Conservation (phyloP, 2,797 vertebrate species). For the Ptychobarbus kaznakovi region DNA sequence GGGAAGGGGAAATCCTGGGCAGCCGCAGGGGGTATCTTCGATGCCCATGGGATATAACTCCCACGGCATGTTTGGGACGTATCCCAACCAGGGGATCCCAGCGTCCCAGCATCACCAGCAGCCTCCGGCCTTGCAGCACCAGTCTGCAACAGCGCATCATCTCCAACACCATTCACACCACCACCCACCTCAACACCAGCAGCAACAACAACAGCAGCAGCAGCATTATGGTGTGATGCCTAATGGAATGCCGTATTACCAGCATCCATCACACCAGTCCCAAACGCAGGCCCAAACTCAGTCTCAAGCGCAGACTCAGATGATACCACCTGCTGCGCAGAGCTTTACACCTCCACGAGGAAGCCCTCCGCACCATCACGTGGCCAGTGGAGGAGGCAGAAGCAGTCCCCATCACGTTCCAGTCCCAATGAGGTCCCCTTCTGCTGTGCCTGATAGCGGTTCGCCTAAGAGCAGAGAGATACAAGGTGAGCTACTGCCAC, state of each 20-base stretch:
- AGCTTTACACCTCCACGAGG: conserved; percentile 77
- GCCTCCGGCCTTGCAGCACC: conserved; percentile 58
- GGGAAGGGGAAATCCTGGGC: conserved; percentile 83
- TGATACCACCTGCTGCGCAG: conserved; percentile 73
- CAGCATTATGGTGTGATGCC: conserved; percentile 80
- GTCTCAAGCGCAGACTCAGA: conserved; percentile 68
- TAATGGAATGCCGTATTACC: conserved; percentile 82
- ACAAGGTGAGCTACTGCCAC: conserved; percentile 71
- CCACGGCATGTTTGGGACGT: conserved; percentile 78
- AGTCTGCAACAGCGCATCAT: conserved; percentile 70
- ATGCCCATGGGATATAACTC: conserved; percentile 76
- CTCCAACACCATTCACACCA: conserved; percentile 67
- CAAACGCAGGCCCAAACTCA: conserved; percentile 51
- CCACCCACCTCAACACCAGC: conserved; percentile 73
- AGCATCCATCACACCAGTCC: conserved; percentile 71
- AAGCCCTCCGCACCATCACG: conserved; percentile 76
- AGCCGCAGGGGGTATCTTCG: conserved; percentile 83
- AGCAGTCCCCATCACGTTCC: conserved; percentile 75
- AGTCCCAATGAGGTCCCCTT: conserved; percentile 70
- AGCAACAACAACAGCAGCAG: conserved; percentile 75
- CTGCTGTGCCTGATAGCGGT: conserved; percentile 69
- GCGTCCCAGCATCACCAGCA: conserved; percentile 78
- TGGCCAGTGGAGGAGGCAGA: conserved; percentile 68
- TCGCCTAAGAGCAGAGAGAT: conserved; percentile 71
- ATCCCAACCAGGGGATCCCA: conserved; percentile 82